These are phyloP conservation scores for Bombylius discolor DNA, from an alignment of 2,888 invertebrate genomes.

Conservation along the genomic window DNA sequence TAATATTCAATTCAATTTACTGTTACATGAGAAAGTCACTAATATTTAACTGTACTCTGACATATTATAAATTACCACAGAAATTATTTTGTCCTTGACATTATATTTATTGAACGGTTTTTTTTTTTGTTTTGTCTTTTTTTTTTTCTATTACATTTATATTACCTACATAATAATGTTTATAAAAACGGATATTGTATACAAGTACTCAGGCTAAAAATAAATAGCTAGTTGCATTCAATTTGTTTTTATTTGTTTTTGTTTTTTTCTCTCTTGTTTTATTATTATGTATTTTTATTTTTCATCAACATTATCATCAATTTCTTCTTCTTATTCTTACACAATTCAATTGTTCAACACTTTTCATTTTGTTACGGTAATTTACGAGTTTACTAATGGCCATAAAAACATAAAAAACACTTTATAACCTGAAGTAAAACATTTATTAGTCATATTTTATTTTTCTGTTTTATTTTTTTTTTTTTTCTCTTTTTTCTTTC, in stretches of 20 bases:
- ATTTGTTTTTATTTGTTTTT: not conserved
- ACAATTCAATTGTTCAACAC: constrained; percentile 4
- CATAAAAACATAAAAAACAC: constrained; percentile 11
- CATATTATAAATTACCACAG: too few species aligned
- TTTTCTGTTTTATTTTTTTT: not conserved
- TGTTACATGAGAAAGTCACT: too few species aligned
- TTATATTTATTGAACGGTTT: too few species aligned
- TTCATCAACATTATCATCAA: not conserved
- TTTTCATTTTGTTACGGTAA: constrained; percentile 1
- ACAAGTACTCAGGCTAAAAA: too few species aligned
- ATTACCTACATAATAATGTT: too few species aligned
- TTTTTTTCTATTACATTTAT: too few species aligned
- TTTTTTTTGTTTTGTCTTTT: too few species aligned
- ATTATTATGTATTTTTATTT: not conserved
- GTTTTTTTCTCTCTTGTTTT: not conserved
- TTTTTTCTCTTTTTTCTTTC: not conserved
- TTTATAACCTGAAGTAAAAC: constrained; percentile 10
- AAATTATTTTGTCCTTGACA: too few species aligned
- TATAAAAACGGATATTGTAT: too few species aligned
- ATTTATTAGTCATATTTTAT: constrained; percentile 6
- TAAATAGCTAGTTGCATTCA: too few species aligned
- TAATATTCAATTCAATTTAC: too few species aligned
- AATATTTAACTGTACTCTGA: too few species aligned
- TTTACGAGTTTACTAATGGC: constrained; percentile 12
- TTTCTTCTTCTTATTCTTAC: not conserved